phyloP scores from a whole-genome alignment of 2,888 invertebrate genomes.

The Leptura quadrifasciata region DNA sequence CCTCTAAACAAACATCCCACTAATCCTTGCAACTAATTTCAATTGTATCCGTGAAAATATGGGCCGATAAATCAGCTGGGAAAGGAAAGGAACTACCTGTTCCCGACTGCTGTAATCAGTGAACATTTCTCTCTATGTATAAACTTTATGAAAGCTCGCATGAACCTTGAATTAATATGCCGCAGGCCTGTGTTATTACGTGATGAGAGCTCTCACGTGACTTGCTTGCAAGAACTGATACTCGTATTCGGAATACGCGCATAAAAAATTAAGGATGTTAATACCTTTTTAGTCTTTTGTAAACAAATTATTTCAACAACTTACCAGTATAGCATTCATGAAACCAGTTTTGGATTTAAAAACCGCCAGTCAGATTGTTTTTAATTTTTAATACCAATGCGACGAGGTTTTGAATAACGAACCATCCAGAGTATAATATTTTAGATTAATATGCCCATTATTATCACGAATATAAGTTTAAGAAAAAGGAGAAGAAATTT shows the following conservation, averaged over 20 bases:
- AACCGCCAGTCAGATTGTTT: too few species aligned
- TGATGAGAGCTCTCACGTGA: slow-evolving; percentile 66
- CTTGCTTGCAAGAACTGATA: not conserved
- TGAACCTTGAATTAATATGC: slow-evolving; percentile 67
- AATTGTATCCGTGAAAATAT: slow-evolving; percentile 54
- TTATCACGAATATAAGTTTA: too few species aligned
- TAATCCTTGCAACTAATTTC: slow-evolving; percentile 47
- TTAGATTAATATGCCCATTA: too few species aligned
- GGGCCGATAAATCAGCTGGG: slow-evolving; percentile 55
- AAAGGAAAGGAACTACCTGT: slow-evolving; percentile 50
- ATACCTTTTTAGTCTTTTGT: too few species aligned
- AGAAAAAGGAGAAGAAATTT: too few species aligned
- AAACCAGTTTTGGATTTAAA: too few species aligned
- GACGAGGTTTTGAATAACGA: too few species aligned
- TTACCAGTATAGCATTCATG: too few species aligned
- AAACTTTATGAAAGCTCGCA: slow-evolving; percentile 61
- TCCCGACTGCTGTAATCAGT: slow-evolving; percentile 55
- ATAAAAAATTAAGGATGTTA: not conserved
- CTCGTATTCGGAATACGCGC: not conserved
- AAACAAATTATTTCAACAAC: too few species aligned
- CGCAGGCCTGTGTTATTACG: slow-evolving; percentile 64
- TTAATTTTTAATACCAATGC: too few species aligned
- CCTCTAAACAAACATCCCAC: slow-evolving; percentile 40
- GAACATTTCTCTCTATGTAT: slow-evolving; percentile 56
- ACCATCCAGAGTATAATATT: too few species aligned